These are phyloP conservation scores for Rhopalosiphum padi DNA, from an alignment of 1,140 invertebrate species.

Conservation along the genomic window DNA sequence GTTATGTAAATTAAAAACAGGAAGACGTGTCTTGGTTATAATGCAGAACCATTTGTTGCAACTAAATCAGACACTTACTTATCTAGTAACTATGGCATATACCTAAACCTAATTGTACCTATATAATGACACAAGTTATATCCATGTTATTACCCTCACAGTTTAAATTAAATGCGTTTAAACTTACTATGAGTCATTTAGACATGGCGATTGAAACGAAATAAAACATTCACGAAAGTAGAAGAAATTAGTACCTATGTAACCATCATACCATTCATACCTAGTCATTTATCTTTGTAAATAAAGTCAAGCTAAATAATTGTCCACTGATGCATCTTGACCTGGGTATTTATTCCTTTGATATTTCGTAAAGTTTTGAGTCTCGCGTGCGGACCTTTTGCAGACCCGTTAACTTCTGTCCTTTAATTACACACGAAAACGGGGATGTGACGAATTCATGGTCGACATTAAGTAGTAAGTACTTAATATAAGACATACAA, in stretches of 20 bases:
- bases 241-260: neutral
- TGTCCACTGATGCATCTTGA: constrained; percentile 12
- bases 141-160: neutral
- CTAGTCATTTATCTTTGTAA: neutral
- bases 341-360: constrained; percentile 10
- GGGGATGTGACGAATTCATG: neutral
- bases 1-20: no score
- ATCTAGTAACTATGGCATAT: no score
- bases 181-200: neutral
- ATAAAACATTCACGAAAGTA: neutral
- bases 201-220: neutral
- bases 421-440: constrained; percentile 23
- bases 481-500: constrained; percentile 2
- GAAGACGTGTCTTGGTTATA: neutral
- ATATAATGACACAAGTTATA: neutral
- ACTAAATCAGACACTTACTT: neutral
- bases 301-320: constrained; percentile 3
- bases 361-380: constrained; percentile 6
- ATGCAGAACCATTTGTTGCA: neutral
- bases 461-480: neutral
- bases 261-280: neutral
- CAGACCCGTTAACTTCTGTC: neutral
- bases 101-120: no score
- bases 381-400: neutral
- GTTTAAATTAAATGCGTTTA: neutral